These are phyloP conservation scores for Rhopalosiphum maidis DNA, from an alignment of 1,140 invertebrate species.

Conservation along the genomic window DNA sequence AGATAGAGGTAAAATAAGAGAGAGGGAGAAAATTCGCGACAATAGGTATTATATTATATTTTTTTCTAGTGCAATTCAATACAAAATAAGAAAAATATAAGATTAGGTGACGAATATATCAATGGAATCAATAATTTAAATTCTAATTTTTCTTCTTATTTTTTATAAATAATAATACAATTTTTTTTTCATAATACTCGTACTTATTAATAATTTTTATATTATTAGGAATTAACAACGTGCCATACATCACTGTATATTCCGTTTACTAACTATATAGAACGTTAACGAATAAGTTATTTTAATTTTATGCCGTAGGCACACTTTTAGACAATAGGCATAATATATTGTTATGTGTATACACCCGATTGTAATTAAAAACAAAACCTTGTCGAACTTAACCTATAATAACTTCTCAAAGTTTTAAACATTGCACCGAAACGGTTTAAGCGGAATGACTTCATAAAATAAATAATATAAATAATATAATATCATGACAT, in stretches of 20 bases:
- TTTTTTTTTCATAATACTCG: no score
- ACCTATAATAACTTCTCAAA: neutral
- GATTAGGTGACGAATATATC: neutral
- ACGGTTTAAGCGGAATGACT: neutral
- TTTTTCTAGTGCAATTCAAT: neutral
- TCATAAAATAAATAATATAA: neutral
- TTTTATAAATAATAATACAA: no score
- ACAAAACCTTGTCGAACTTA: neutral
- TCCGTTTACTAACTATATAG: neutral
- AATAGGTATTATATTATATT: constrained; percentile 14
- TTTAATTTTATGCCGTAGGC: neutral
- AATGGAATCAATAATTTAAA: neutral
- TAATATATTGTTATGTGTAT: neutral
- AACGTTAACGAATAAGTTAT: neutral
- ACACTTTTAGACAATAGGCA: neutral
- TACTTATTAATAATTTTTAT: no score
- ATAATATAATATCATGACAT: neutral
- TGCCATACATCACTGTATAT: neutral
- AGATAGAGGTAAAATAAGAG: neutral
- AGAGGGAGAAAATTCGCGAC: neutral
- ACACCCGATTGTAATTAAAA: neutral
- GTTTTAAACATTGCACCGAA: neutral
- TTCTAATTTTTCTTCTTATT: neutral
- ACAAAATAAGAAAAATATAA: neutral
- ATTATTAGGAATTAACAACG: neutral